Evolutionary conservation across 2,113 vertebrate genomes (phyloP).

Genomic region (Strix aluco): DNA sequence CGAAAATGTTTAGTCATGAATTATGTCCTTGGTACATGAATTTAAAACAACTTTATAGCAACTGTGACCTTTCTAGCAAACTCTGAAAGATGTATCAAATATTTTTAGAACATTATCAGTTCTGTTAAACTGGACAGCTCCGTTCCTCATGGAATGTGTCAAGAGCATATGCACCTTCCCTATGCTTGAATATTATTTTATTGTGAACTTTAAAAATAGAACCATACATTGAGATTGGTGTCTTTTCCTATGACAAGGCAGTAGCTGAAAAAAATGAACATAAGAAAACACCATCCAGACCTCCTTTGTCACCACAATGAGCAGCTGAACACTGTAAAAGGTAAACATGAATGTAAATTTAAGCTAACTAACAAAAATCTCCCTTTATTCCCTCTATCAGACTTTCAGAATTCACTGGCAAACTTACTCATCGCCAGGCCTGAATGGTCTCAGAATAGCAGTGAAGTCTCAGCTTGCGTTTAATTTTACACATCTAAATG

Average conservation of each 20-base stretch:
- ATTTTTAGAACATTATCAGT: not conserved
- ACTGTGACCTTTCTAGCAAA: not conserved
- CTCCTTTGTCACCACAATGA: not conserved
- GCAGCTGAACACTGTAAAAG: not conserved
- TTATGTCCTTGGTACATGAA: not conserved
- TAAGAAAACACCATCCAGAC: not conserved
- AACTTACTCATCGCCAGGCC: not conserved
- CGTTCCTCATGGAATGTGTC: not conserved
- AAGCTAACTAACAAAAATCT: constrained; percentile 6
- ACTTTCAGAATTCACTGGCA: constrained; percentile 5
- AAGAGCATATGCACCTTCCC: not conserved
- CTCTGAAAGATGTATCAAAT: not conserved
- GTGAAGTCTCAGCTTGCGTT: not conserved
- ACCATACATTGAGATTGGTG: not conserved
- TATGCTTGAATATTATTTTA: not conserved
- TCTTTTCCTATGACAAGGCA: not conserved
- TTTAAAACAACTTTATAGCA: not conserved
- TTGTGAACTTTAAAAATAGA: not conserved
- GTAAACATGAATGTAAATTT: not conserved
- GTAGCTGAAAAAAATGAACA: not conserved
- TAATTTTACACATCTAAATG: not conserved
- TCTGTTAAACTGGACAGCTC: not conserved
- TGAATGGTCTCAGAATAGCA: not conserved
- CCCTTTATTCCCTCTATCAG: constrained; percentile 8
- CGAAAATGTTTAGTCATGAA: not conserved